Conservation (phyloP, 2,797 vertebrate species). For the Halcyon badia region DNA sequence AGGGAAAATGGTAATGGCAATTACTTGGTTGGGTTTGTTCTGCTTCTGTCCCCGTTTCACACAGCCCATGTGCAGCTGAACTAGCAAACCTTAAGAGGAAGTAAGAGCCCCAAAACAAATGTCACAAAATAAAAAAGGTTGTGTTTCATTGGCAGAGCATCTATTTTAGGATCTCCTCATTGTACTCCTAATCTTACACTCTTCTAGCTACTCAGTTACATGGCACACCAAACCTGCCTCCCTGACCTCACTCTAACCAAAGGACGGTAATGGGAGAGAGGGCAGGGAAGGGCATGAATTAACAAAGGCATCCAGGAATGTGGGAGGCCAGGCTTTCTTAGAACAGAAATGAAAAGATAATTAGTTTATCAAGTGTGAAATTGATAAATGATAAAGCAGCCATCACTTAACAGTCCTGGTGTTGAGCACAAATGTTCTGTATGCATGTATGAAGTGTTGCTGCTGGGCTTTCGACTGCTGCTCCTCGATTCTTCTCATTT, state of each 20-base stretch:
- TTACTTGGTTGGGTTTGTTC: conserved; percentile 24
- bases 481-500: neutral
- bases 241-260: neutral
- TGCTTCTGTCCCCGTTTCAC: neutral
- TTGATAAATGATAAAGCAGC: conserved; percentile 31
- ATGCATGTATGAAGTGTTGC: neutral
- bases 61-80: neutral
- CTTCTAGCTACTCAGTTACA: neutral
- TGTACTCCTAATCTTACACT: neutral
- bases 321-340: conserved; percentile 27
- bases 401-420: neutral
- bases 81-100: conserved; percentile 10
- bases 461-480: neutral
- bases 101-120: neutral
- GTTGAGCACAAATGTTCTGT: neutral
- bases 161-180: neutral
- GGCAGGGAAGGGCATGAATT: conserved; percentile 21
- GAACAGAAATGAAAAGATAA: conserved; percentile 42
- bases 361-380: conserved; percentile 49
- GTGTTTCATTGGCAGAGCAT: neutral
- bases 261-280: neutral
- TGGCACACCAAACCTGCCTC: neutral
- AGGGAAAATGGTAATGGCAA: neutral
- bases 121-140: neutral
- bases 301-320: conserved; percentile 2